phyloP scores from a whole-genome alignment of 2,888 invertebrate species.

The Lepidocyrtoides sp. region DNA sequence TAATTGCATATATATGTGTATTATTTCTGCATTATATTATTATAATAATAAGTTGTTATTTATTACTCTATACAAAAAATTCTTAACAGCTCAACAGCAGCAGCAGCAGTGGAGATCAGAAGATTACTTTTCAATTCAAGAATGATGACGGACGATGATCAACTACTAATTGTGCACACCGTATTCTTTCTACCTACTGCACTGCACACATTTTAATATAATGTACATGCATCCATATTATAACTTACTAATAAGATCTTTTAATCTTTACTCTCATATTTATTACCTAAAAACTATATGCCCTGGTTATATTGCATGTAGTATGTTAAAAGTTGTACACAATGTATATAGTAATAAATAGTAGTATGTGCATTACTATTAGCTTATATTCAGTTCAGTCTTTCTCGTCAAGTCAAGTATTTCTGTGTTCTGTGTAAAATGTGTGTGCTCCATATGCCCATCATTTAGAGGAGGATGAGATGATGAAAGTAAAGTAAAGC shows the following conservation, averaged over 20 bases:
- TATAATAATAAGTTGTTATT: background rate
- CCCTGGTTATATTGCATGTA: constrained; percentile 36
- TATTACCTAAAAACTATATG: constrained; percentile 46
- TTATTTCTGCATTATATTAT: constrained; percentile 32
- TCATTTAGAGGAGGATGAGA: background rate
- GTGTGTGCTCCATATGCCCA: constrained; percentile 52
- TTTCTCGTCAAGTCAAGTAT: background rate
- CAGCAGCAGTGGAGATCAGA: constrained; percentile 66
- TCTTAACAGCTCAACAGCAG: constrained; percentile 66
- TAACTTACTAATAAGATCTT: constrained; percentile 62
- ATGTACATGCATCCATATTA: constrained; percentile 21
- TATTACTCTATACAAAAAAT: constrained; percentile 39
- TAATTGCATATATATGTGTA: constrained; percentile 52
- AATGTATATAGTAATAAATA: background rate
- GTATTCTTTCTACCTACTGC: constrained; percentile 41
- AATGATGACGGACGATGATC: constrained; percentile 73
- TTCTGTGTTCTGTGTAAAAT: background rate
- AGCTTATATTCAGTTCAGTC: background rate
- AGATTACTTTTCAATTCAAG: constrained; percentile 79
- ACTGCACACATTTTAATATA: constrained; percentile 28
- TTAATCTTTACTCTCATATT: constrained; percentile 62
- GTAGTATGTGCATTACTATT: too few species aligned
- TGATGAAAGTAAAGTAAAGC: constrained; percentile 28
- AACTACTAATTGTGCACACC: constrained; percentile 76
- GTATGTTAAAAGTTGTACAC: constrained; percentile 42